These are phyloP conservation scores for Eremophila alpestris DNA, from an alignment of 2,797 vertebrate species.

Conservation along the genomic window DNA sequence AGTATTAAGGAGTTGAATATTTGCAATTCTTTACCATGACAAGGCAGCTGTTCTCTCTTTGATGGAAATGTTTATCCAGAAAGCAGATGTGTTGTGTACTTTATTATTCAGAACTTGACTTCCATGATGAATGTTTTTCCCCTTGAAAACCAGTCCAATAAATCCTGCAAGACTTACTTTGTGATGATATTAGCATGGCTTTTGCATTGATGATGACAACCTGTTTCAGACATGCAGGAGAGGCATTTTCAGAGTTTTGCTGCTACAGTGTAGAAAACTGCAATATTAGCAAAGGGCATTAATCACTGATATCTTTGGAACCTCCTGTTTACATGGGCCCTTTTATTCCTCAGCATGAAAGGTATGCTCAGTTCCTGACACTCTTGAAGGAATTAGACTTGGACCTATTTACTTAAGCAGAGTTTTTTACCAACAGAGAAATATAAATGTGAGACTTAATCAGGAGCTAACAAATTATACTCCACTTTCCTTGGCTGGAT, in stretches of 20 bases:
- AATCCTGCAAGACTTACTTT: background rate
- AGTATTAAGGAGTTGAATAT: background rate
- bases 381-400: background rate
- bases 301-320: background rate
- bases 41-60: slow-evolving; percentile 21
- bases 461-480: background rate
- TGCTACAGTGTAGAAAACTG: background rate
- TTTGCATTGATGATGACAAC: background rate
- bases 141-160: background rate
- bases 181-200: background rate
- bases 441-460: background rate
- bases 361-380: background rate
- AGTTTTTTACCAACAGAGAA: background rate
- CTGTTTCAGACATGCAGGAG: background rate
- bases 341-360: background rate
- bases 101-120: slow-evolving; percentile 45
- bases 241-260: background rate
- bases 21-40: background rate
- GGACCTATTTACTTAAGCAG: background rate
- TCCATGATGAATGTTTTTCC: background rate
- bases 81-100: background rate
- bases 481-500: background rate
- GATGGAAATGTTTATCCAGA: slow-evolving; percentile 1
- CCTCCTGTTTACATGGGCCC: background rate
- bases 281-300: background rate